These are phyloP conservation scores for Epinephelus malabaricus DNA, from an alignment of 2,797 vertebrate genomes.

Conservation along the genomic window DNA sequence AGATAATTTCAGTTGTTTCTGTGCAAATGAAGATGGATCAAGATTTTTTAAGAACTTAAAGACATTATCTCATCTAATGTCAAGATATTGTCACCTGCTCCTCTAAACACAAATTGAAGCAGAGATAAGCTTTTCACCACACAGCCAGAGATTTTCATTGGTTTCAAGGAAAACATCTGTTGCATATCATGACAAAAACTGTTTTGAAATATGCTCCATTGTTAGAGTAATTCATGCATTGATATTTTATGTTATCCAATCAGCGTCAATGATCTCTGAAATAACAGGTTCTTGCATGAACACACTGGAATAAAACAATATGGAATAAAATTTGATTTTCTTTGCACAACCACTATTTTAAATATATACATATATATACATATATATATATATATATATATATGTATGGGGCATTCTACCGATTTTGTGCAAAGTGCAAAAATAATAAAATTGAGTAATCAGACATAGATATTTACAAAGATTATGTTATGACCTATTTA, in stretches of 20 bases:
- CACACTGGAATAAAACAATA: not conserved
- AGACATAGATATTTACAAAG: too few species aligned
- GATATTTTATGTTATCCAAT: not conserved
- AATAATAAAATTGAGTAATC: too few species aligned
- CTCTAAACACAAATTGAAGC: slow-evolving; percentile 19
- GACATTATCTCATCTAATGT: slow-evolving; percentile 26
- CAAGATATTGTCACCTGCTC: slow-evolving; percentile 35
- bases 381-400: too few species aligned
- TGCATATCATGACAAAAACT: not conserved
- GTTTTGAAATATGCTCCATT: not conserved
- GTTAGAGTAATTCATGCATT: not conserved
- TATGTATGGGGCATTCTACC: too few species aligned
- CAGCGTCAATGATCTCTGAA: not conserved
- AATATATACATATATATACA: too few species aligned
- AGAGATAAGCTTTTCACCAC: not conserved
- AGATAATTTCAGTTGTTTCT: slow-evolving; percentile 20
- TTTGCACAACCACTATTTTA: too few species aligned
- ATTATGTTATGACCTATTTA: too few species aligned
- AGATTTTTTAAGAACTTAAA: slow-evolving; percentile 16
- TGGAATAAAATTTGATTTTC: too few species aligned
- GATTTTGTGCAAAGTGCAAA: too few species aligned
- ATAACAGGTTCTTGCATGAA: not conserved
- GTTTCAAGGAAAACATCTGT: not conserved
- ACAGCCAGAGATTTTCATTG: not conserved
- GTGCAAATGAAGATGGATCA: slow-evolving; percentile 33